These are phyloP conservation scores for Pangasius mekongensis DNA, from an alignment of 2,797 vertebrate genomes.

Conservation along the genomic window DNA sequence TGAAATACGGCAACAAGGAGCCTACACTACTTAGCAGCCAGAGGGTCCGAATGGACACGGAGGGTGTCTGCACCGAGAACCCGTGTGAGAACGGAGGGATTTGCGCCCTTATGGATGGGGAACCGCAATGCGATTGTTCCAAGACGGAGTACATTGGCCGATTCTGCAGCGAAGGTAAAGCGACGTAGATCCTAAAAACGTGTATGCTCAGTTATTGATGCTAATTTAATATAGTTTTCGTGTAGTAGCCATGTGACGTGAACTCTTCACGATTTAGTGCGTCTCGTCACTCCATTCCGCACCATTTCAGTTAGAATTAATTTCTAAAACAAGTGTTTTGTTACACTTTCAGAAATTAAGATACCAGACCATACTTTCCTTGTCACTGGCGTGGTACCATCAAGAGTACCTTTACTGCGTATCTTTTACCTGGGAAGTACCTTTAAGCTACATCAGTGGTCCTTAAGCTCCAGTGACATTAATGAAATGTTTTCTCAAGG, in stretches of 20 bases:
- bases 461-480: not conserved
- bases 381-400: not conserved
- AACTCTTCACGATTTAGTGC: not conserved
- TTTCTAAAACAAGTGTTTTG: not conserved
- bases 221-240: not conserved
- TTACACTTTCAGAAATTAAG: not conserved
- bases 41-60: constrained; percentile 85
- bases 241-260: not conserved
- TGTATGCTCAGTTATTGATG: not conserved
- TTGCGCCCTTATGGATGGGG: constrained; percentile 88
- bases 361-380: too few relatives aligned
- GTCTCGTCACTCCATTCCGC: not conserved
- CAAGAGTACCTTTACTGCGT: not conserved
- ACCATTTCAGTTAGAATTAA: not conserved
- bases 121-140: constrained; percentile 92
- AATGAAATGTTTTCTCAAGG: not conserved
- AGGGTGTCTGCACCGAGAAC: constrained; percentile 89
- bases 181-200: not conserved
- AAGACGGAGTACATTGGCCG: constrained; percentile 91
- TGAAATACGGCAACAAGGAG: constrained; percentile 89
- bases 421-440: not conserved
- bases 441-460: not conserved
- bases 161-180: constrained; percentile 95
- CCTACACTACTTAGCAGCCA: constrained; percentile 90
- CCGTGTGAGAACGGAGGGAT: constrained; percentile 94